Percentiles rank a stretch among this genome's conserved stretches.
Evolutionary conservation across 2,113 vertebrate species (phyloP).

Genomic region (Nematolebias whitei): DNA sequence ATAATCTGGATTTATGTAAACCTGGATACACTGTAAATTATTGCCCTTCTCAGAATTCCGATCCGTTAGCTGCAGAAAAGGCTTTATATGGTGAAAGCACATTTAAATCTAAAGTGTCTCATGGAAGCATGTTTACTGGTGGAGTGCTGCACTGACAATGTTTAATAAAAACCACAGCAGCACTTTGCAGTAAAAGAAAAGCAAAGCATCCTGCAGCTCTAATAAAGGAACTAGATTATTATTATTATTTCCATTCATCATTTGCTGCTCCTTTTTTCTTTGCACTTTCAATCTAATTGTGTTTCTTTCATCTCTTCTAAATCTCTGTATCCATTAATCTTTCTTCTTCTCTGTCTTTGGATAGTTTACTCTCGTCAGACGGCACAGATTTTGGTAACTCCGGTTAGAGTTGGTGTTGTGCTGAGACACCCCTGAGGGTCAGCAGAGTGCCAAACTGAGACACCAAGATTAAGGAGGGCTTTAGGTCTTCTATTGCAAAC

Average conservation of each 20-base stretch:
- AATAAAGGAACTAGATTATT: conserved; percentile 1
- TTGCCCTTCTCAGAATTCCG: background rate
- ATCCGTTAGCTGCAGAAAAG: conserved; percentile 21
- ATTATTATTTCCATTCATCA: background rate
- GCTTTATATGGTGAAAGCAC: conserved; percentile 52
- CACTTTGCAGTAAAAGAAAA: conserved; percentile 13
- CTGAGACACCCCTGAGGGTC: conserved; percentile 56
- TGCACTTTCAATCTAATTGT: conserved; percentile 16
- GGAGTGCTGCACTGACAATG: conserved; percentile 30
- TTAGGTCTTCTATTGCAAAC: conserved; percentile 39
- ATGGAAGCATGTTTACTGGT: conserved; percentile 38
- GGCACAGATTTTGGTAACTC: conserved; percentile 26
- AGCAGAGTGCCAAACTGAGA: conserved; percentile 44
- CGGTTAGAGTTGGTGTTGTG: conserved; percentile 26
- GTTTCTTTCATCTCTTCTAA: conserved; percentile 30
- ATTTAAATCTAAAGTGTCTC: conserved; percentile 43
- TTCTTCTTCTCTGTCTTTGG: conserved; percentile 27
- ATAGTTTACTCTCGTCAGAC: conserved; percentile 23
- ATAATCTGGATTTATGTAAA: too few species aligned
- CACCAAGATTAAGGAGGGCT: conserved; percentile 37
- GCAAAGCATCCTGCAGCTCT: conserved; percentile 16
- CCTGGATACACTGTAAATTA: background rate
- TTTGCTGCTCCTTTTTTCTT: background rate
- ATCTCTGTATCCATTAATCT: conserved; percentile 32
- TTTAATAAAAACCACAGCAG: conserved; percentile 34